Evolutionary conservation across 1,140 invertebrate species (phyloP).

Genomic region (Brachionus rubens): DNA sequence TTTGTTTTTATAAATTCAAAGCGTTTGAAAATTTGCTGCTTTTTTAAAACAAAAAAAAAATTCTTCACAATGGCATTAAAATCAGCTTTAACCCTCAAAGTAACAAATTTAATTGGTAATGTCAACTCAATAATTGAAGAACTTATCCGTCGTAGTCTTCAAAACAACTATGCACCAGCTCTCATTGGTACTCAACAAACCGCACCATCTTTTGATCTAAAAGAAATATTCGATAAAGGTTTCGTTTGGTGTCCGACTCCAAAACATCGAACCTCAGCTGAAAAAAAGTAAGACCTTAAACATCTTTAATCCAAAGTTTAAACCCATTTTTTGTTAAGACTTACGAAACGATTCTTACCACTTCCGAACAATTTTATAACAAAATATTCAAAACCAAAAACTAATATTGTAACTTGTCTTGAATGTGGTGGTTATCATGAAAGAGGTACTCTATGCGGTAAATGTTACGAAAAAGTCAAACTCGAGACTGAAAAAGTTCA

Average conservation of each 20-base stretch:
- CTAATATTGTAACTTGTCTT: conserved; percentile 33
- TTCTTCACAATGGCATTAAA: not conserved
- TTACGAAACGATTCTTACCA: conserved; percentile 38
- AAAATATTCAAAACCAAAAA: conserved; percentile 41
- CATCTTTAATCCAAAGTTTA: not conserved
- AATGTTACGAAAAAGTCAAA: conserved; percentile 44
- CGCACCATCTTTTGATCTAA: not conserved
- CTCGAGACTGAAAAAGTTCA: conserved; percentile 24
- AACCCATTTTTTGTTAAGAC: not conserved
- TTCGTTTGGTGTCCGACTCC: conserved; percentile 40
- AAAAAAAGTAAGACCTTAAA: conserved; percentile 20
- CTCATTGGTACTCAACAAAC: not conserved
- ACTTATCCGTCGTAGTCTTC: not conserved
- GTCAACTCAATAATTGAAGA: conserved; percentile 8
- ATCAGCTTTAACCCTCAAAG: not conserved
- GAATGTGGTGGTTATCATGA: conserved; percentile 34
- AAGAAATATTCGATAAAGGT: conserved; percentile 17
- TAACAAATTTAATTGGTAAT: not conserved
- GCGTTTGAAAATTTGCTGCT: not conserved
- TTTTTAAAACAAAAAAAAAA: not conserved
- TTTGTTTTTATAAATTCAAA: not conserved
- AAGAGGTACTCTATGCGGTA: conserved; percentile 28
- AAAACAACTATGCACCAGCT: not conserved
- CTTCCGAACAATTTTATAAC: conserved; percentile 35
- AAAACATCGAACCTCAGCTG: conserved; percentile 31